These are phyloP conservation scores for Sericinus montela DNA, from an alignment of 2,888 invertebrate genomes.

Conservation along the genomic window DNA sequence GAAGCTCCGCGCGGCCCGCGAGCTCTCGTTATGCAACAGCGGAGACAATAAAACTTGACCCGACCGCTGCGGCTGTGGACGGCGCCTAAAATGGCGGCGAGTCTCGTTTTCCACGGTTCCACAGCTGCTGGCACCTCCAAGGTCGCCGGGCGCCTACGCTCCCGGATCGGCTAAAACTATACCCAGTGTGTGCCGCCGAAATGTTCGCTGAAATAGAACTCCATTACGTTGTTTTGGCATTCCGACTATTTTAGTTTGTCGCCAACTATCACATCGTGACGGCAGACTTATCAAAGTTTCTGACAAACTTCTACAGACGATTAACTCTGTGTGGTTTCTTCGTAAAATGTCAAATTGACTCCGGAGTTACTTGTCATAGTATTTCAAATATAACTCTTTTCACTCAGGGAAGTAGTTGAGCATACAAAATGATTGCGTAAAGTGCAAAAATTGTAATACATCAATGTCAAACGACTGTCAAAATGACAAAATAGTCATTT, in stretches of 20 bases:
- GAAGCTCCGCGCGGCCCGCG: slow-evolving; percentile 43
- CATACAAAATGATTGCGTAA: not conserved
- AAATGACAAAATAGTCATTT: slow-evolving; percentile 43
- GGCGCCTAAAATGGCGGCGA: slow-evolving; percentile 75
- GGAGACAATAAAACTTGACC: slow-evolving; percentile 73
- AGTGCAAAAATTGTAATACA: slow-evolving; percentile 41
- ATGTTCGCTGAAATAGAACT: slow-evolving; percentile 67
- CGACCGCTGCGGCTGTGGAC: slow-evolving; percentile 59
- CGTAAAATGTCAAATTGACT: not conserved
- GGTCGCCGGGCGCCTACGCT: slow-evolving; percentile 75
- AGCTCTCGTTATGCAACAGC: slow-evolving; percentile 64
- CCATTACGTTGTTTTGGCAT: slow-evolving; percentile 64
- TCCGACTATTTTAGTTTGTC: slow-evolving; percentile 67
- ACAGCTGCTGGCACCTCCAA: slow-evolving; percentile 59
- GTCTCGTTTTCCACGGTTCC: slow-evolving; percentile 69
- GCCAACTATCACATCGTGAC: slow-evolving; percentile 42
- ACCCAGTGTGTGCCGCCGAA: slow-evolving; percentile 54
- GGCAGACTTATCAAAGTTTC: slow-evolving; percentile 20
- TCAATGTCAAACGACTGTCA: slow-evolving; percentile 46
- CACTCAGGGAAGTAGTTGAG: slow-evolving; percentile 20
- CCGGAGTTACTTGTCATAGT: not conserved
- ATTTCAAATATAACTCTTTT: not conserved
- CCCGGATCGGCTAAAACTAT: slow-evolving; percentile 60
- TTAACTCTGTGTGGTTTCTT: not conserved
- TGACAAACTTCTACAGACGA: not conserved